These are phyloP conservation scores for Merops nubicus DNA, from an alignment of 2,113 vertebrate species.

Conservation along the genomic window DNA sequence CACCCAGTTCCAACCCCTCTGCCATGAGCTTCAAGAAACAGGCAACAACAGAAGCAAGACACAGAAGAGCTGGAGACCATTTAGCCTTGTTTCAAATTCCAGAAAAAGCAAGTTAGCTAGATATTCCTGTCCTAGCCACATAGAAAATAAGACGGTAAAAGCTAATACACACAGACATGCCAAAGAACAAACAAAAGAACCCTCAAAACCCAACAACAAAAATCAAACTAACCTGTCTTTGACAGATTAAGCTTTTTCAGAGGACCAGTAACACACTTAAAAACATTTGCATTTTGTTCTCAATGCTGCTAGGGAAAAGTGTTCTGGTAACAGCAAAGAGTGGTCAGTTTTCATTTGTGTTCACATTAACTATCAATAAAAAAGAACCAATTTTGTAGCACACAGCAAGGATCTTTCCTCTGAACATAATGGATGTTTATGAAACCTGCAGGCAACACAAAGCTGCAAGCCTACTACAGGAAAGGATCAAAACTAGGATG, in stretches of 20 bases:
- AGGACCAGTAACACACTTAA: neutral
- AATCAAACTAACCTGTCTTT: neutral
- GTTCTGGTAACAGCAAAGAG: neutral
- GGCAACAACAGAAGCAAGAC: neutral
- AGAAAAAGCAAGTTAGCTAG: neutral
- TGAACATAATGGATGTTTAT: neutral
- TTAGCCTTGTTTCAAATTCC: neutral
- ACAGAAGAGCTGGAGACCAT: neutral
- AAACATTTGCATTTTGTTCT: neutral
- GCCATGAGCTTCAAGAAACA: neutral
- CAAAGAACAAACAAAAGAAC: neutral
- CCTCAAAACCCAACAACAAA: no score
- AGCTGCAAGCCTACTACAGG: neutral
- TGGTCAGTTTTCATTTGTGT: neutral
- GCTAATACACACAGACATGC: neutral
- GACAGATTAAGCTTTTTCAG: neutral
- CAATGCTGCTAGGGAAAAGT: neutral
- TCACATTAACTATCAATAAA: neutral
- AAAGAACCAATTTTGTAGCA: neutral
- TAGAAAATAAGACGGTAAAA: neutral
- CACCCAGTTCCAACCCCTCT: no score
- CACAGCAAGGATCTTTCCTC: neutral
- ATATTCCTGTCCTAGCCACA: neutral
- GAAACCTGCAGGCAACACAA: neutral
- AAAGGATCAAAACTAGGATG: neutral